Conservation (phyloP, 2,888 invertebrate species). For the Megastigmus dorsalis region DNA sequence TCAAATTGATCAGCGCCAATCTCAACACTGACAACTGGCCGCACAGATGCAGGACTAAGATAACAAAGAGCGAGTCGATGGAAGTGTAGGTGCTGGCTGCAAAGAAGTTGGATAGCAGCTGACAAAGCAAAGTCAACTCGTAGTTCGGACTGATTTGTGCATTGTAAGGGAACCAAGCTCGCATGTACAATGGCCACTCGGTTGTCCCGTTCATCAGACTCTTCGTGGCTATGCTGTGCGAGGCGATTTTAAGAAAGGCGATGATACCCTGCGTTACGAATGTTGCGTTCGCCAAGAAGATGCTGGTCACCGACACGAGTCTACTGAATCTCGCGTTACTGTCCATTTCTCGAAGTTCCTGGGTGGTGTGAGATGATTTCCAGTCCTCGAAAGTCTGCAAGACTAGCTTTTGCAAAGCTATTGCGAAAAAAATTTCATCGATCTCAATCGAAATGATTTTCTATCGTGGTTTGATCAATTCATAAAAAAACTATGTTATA, state of each 20-base stretch:
- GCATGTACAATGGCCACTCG: slow-evolving; percentile 46
- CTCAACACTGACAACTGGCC: slow-evolving; percentile 59
- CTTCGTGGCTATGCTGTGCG: not conserved
- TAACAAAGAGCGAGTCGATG: slow-evolving; percentile 59
- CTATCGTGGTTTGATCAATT: too few species aligned
- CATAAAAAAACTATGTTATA: too few species aligned
- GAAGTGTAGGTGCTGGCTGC: slow-evolving; percentile 59
- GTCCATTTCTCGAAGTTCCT: slow-evolving; percentile 48
- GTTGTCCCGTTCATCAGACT: not conserved
- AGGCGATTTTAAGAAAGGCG: not conserved
- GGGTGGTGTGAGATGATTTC: not conserved
- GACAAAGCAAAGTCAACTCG: slow-evolving; percentile 60
- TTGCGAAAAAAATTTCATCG: not conserved
- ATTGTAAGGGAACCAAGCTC: slow-evolving; percentile 60
- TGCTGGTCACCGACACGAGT: slow-evolving; percentile 52
- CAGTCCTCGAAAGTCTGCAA: slow-evolving; percentile 44
- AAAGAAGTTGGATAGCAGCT: slow-evolving; percentile 56
- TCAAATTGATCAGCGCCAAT: not conserved
- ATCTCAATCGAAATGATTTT: too few species aligned
- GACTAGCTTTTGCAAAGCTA: not conserved
- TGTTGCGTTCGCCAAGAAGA: slow-evolving; percentile 47
- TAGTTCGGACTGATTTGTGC: slow-evolving; percentile 56
- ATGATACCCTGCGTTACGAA: not conserved
- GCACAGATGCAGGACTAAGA: slow-evolving; percentile 63
- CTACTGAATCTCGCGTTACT: slow-evolving; percentile 50